phyloP scores from a whole-genome alignment of 2,113 vertebrate genomes.

The Recurvirostra avosetta region DNA sequence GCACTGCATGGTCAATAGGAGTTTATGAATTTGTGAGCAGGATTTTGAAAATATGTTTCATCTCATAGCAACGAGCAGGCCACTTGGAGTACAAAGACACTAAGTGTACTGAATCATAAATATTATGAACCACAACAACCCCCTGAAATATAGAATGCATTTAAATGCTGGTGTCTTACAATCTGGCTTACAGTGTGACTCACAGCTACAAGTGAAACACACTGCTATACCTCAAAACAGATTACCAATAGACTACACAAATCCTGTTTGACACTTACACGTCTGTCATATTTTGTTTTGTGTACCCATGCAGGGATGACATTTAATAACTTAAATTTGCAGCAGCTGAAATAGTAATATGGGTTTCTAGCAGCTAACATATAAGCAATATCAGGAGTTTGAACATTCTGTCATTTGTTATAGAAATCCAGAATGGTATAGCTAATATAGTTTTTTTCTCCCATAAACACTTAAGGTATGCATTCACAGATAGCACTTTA shows the following conservation, averaged over 20 bases:
- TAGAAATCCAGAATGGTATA: background rate
- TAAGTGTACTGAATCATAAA: background rate
- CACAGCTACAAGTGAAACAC: background rate
- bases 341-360: background rate
- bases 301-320: background rate
- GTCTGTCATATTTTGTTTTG: background rate
- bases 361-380: background rate
- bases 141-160: background rate
- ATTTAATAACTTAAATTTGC: conserved; percentile 1
- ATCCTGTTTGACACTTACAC: background rate
- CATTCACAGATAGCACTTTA: background rate
- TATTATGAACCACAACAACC: background rate
- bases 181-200: background rate
- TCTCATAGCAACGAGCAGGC: background rate
- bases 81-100: background rate
- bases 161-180: background rate
- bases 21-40: background rate
- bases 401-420: background rate
- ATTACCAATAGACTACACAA: background rate
- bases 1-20: background rate
- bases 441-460: background rate
- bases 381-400: background rate
- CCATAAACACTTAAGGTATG: background rate
- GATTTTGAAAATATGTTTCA: background rate
- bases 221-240: background rate